phyloP scores from a whole-genome alignment of 2,888 invertebrate species.

The Noctua fimbriata region DNA sequence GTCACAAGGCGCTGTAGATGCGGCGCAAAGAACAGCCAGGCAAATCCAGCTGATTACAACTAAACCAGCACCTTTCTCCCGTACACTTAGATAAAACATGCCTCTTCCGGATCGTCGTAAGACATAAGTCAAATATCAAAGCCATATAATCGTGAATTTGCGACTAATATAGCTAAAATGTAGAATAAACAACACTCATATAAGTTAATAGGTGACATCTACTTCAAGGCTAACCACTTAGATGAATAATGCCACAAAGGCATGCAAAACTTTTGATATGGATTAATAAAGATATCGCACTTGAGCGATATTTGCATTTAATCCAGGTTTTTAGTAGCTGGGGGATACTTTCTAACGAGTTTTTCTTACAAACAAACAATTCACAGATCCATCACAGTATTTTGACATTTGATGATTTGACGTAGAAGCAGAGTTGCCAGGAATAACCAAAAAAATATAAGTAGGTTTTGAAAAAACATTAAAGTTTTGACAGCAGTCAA shows the following conservation, averaged over 20 bases:
- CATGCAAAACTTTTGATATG: constrained; percentile 71
- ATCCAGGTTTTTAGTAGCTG: constrained; percentile 74
- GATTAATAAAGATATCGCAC: constrained; percentile 69
- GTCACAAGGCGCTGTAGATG: constrained; percentile 93
- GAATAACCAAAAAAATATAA: not conserved
- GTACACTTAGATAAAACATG: constrained; percentile 89
- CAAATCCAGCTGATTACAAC: constrained; percentile 88
- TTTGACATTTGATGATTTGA: constrained; percentile 84
- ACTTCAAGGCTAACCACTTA: constrained; percentile 90
- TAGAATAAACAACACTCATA: constrained; percentile 90
- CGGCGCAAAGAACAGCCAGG: constrained; percentile 86
- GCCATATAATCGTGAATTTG: constrained; percentile 89
- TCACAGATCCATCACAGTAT: constrained; percentile 85
- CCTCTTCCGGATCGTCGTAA: constrained; percentile 86
- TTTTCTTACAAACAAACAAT: constrained; percentile 89
- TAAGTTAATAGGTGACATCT: constrained; percentile 88
- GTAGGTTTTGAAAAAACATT: not conserved
- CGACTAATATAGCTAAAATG: constrained; percentile 88
- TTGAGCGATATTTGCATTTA: constrained; percentile 69
- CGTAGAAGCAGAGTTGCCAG: constrained; percentile 57
- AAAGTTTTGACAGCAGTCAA: not conserved
- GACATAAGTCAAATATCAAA: constrained; percentile 89
- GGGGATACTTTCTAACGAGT: constrained; percentile 85
- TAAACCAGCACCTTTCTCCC: constrained; percentile 89
- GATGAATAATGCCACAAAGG: constrained; percentile 81